phyloP scores from a whole-genome alignment of 92 coral and sea anemone species.

The Epizoanthus scotinus region DNA sequence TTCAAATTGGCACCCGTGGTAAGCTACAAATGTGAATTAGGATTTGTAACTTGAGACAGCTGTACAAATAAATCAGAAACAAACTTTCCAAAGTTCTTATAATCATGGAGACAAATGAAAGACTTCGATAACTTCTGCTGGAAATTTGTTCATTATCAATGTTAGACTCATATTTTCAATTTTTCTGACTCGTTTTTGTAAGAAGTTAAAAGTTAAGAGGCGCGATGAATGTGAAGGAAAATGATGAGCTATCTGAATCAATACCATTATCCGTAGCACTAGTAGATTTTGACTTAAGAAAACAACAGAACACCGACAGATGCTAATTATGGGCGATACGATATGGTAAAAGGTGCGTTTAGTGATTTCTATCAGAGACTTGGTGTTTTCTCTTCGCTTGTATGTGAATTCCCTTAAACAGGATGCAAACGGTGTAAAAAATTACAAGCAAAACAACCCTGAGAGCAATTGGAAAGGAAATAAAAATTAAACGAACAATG shows the following conservation, averaged over 20 bases:
- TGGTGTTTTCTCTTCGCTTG: not conserved
- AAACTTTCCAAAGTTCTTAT: not conserved
- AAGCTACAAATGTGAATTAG: not conserved
- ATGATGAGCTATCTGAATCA: not conserved
- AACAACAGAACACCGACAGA: not conserved
- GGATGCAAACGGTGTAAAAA: no score
- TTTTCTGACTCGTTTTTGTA: no score
- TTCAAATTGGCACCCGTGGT: not conserved
- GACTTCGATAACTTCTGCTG: not conserved
- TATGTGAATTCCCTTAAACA: not conserved
- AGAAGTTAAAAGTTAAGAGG: no score
- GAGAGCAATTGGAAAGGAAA: no score
- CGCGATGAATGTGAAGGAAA: no score
- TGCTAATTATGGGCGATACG: not conserved
- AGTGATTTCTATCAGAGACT: not conserved
- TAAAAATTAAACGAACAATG: not conserved
- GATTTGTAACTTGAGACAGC: not conserved
- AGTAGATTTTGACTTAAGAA: not conserved
- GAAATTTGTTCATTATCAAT: not conserved
- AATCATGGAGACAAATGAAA: not conserved
- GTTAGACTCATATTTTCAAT: not conserved
- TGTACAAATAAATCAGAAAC: slow-evolving; percentile 2
- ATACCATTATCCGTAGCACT: not conserved
- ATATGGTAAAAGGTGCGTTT: no score
- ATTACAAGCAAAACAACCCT: no score